phyloP scores from a whole-genome alignment of 1,140 invertebrate genomes.

The Ips typographus region DNA sequence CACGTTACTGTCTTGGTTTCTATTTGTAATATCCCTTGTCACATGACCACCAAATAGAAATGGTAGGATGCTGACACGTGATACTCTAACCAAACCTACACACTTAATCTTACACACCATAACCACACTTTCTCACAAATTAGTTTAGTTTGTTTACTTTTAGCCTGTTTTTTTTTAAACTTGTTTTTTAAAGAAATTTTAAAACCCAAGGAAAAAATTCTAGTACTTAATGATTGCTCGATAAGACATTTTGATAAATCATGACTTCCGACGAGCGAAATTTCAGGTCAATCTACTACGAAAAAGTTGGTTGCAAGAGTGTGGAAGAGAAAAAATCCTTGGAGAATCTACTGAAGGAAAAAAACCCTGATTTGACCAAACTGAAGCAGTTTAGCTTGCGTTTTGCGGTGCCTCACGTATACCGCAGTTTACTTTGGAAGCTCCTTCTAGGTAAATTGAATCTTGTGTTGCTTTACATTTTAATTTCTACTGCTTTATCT shows the following conservation, averaged over 20 bases:
- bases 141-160: too few species aligned
- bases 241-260: too few species aligned
- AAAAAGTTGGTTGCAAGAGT: slow-evolving; percentile 82
- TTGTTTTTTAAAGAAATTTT: too few species aligned
- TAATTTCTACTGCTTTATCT: neutral
- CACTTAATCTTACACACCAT: too few species aligned
- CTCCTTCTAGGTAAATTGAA: slow-evolving; percentile 67
- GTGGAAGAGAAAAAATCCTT: slow-evolving; percentile 91
- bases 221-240: too few species aligned
- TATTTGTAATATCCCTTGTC: too few species aligned
- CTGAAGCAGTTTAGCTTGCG: slow-evolving; percentile 81
- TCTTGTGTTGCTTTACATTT: neutral
- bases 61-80: too few species aligned
- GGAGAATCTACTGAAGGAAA: slow-evolving; percentile 88
- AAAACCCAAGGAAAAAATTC: too few species aligned
- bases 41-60: too few species aligned
- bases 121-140: too few species aligned
- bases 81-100: too few species aligned
- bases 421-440: slow-evolving; percentile 84
- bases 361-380: slow-evolving; percentile 78
- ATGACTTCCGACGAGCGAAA: slow-evolving; percentile 74
- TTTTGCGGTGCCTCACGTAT: slow-evolving; percentile 78
- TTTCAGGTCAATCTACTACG: slow-evolving; percentile 88
- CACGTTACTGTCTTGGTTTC: neutral
- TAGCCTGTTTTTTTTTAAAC: too few species aligned